Conservation (phyloP, 1,140 invertebrate genomes). For the Leptinotarsa defecta region DNA sequence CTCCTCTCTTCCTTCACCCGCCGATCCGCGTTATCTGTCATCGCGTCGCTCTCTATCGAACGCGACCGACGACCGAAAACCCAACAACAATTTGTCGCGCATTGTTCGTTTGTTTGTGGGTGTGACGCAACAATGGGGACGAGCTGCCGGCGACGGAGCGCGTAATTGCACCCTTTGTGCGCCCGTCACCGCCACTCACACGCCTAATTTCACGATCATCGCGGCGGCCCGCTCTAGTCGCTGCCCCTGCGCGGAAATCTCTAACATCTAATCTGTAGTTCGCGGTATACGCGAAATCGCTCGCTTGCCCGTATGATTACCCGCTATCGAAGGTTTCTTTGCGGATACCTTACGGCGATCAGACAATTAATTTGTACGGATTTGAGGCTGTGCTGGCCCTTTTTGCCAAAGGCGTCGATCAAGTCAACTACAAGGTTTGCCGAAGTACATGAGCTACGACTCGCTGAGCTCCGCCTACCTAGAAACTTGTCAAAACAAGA, state of each 20-base stretch:
- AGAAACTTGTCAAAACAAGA: too few relatives aligned
- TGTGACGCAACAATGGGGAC: conserved; percentile 49
- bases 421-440: too few relatives aligned
- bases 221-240: conserved; percentile 28
- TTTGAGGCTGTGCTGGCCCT: too few relatives aligned
- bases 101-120: conserved; percentile 42
- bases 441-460: too few relatives aligned
- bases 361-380: too few relatives aligned
- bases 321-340: too few relatives aligned
- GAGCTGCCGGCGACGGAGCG: conserved; percentile 49
- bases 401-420: too few relatives aligned
- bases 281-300: neutral
- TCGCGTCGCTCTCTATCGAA: neutral
- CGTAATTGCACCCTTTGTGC: conserved; percentile 54
- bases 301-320: too few relatives aligned
- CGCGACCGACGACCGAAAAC: conserved; percentile 1
- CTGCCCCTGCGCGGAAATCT: conserved; percentile 11
- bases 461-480: too few relatives aligned
- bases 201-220: conserved; percentile 52
- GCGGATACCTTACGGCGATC: too few relatives aligned
- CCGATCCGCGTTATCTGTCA: neutral
- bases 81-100: conserved; percentile 27
- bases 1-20: neutral
- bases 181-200: conserved; percentile 52
- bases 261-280: neutral